Base-by-base conservation (phyloP, 2,888 invertebrate genomes). In the Ctena decussata region DNA sequence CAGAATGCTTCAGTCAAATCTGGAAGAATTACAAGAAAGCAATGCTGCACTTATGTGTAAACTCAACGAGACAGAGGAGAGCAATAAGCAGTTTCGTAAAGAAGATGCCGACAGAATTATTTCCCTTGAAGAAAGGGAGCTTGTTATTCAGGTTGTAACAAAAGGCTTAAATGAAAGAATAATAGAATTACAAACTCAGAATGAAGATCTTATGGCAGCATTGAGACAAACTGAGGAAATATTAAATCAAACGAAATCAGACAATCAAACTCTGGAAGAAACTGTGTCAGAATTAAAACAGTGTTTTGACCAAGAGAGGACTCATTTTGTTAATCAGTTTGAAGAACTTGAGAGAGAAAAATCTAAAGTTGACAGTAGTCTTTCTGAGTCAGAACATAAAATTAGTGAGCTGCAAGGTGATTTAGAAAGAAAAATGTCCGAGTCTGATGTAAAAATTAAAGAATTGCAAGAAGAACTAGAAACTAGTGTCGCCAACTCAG, bases 41-140 rank as follows among this genome's bases (percentile, higher is more conserved):
- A 86, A 88, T 44, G 78, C 72, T 18, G 82, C 82, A 24, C 60
- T 90, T 12, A 70, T 84, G 21, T 39, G 53, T 32, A 83, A 90
- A 74, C 70, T 91, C 1, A 71, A 76, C 12, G 87, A 89, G 37
- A 77, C 87, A 53, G 76, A 85, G 24, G 39, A 72, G 1, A 46
- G 77, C 3, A 79, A 84, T 65, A 53, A 80, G 49, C 75, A 77
- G 35, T 81, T 81, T 18, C 80, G 80, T 27, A 76, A 84, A 60
- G 84, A 89, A 37, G 84, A 86, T 72, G 81, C 82, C 70, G 86
- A 89, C 49, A 84, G 82, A 75, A 83, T 90, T 30, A 60, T 80
- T 21, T 75, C 80, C 18, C 69, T 89, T 57, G 89, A 90, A 39
- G 75, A 77, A 44, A 65, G 80, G 32, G 85, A 85, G 41, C 21